Percentiles rank a stretch among this genome's conserved stretches.
These are phyloP conservation scores for Sebastes iracundus DNA, from an alignment of 2,797 vertebrate genomes.

Conservation along the genomic window DNA sequence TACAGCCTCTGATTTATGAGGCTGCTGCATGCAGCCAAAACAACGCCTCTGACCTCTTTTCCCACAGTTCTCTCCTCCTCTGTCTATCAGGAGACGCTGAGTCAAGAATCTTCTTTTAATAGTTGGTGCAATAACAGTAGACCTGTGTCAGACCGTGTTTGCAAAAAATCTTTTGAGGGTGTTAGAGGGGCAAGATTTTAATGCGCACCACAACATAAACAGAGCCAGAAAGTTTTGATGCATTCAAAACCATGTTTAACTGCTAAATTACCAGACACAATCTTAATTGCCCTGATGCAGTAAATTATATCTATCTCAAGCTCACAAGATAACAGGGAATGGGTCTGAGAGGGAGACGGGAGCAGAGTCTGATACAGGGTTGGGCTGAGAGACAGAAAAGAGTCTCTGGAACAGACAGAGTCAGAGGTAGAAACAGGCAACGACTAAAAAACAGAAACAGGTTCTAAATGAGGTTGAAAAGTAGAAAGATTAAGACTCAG, in stretches of 20 bases:
- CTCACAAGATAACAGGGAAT: neutral
- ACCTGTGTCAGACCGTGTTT: slow-evolving; percentile 10
- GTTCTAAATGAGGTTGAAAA: neutral
- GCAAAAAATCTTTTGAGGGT: slow-evolving; percentile 2
- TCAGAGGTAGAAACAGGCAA: neutral
- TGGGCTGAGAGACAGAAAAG: neutral
- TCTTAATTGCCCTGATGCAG: neutral
- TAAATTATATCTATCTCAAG: neutral
- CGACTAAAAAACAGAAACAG: neutral
- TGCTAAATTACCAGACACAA: neutral
- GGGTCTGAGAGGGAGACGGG: neutral
- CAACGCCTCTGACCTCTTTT: slow-evolving; percentile 62
- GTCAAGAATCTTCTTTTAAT: slow-evolving; percentile 15
- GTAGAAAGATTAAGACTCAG: neutral
- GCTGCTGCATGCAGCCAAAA: slow-evolving; percentile 60
- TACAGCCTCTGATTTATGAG: slow-evolving; percentile 62
- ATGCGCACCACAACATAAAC: neutral
- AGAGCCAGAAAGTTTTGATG: neutral
- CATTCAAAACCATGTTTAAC: slow-evolving; percentile 9
- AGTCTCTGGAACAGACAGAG: neutral
- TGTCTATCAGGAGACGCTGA: slow-evolving; percentile 46
- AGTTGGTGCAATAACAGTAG: slow-evolving; percentile 1
- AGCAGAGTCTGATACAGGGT: neutral
- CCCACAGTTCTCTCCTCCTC: slow-evolving; percentile 46
- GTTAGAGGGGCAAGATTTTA: neutral